Evolutionary conservation across 2,113 vertebrate genomes (phyloP).

Genomic region (Elephas maximus): DNA sequence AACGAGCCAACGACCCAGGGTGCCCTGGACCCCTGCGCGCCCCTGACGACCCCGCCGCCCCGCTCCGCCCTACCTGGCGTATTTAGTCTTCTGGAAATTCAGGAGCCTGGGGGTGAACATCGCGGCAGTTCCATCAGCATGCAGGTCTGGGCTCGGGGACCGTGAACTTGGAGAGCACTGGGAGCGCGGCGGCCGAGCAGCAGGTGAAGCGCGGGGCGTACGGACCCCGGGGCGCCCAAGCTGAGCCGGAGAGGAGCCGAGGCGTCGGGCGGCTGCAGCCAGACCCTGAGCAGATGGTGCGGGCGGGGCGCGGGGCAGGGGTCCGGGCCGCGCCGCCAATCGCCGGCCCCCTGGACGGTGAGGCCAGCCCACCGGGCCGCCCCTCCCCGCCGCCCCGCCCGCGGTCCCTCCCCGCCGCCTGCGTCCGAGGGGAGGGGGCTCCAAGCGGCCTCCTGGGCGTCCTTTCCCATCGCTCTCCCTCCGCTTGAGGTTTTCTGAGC

Average conservation of each 20-base stretch:
- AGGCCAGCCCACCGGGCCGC: background rate
- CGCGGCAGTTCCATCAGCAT: slow-evolving; percentile 85
- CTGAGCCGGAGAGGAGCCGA: background rate
- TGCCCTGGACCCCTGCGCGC: background rate
- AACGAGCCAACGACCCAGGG: background rate
- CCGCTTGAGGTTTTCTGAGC: background rate
- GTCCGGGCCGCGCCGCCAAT: slow-evolving; percentile 48
- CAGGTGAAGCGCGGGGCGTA: background rate
- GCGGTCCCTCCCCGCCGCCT: background rate
- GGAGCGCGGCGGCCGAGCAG: background rate
- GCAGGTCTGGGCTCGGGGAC: slow-evolving; percentile 50
- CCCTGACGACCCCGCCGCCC: too few relatives aligned
- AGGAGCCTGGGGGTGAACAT: slow-evolving; percentile 89
- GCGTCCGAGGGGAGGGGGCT: background rate
- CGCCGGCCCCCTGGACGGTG: background rate
- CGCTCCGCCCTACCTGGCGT: slow-evolving; percentile 91
- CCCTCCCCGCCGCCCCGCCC: background rate
- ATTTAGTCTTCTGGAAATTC: slow-evolving; percentile 95
- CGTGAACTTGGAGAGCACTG: background rate
- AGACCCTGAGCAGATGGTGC: slow-evolving; percentile 74
- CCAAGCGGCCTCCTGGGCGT: background rate
- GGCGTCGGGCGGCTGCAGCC: background rate
- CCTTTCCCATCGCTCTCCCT: background rate
- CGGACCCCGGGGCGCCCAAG: background rate
- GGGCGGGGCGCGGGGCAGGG: slow-evolving; percentile 24